These are phyloP conservation scores for Pachliopta kotzebuea DNA, from an alignment of 2,888 invertebrate genomes.

Conservation along the genomic window DNA sequence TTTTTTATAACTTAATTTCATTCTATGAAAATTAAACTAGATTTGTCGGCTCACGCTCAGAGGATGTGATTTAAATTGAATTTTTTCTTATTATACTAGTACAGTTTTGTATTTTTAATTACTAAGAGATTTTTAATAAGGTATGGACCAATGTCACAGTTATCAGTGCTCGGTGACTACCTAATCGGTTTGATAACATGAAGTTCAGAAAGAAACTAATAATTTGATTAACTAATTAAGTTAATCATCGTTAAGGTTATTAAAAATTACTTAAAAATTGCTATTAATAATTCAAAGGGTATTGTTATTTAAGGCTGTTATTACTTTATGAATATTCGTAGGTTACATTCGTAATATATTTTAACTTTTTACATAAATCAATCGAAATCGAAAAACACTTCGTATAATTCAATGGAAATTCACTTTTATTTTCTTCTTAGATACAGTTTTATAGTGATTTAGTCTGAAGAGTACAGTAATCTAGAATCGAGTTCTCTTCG, in stretches of 20 bases:
- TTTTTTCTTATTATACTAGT: too few relatives aligned
- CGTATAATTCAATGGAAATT: slow-evolving; percentile 1
- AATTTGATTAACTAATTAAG: too few relatives aligned
- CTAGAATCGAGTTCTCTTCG: slow-evolving; percentile 31
- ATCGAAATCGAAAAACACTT: background rate
- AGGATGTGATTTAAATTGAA: too few relatives aligned
- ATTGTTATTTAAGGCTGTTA: background rate
- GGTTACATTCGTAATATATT: too few relatives aligned
- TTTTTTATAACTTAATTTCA: background rate
- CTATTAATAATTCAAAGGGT: background rate
- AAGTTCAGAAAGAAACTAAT: too few relatives aligned
- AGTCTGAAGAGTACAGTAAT: slow-evolving; percentile 1
- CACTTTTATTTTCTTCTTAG: slow-evolving; percentile 3
- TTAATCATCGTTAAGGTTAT: background rate
- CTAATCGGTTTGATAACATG: too few relatives aligned
- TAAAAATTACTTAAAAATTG: background rate
- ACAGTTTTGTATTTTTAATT: too few relatives aligned
- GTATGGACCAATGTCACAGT: too few relatives aligned
- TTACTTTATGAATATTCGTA: too few relatives aligned
- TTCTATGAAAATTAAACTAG: background rate
- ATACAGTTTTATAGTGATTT: background rate
- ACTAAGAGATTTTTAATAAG: too few relatives aligned
- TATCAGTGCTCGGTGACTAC: too few relatives aligned
- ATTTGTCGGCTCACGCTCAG: too few relatives aligned
- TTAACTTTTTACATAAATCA: background rate